Evolutionary conservation across 2,888 invertebrate genomes (phyloP), one percentile per base, ranked within the genome.

Genomic region (Criorhina ranunculi): DNA sequence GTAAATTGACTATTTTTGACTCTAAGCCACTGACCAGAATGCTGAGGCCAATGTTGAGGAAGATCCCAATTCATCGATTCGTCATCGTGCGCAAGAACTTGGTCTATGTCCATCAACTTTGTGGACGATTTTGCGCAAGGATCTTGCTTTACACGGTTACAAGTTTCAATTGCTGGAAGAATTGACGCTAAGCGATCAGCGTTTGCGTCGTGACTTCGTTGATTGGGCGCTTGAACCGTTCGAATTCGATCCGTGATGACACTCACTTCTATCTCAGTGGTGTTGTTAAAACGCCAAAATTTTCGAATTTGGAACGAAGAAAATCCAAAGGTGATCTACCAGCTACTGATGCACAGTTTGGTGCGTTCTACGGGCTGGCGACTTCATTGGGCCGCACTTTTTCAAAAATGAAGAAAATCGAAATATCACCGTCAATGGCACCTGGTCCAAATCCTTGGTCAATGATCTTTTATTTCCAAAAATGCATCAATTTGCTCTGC

Each of bases 101-200:
- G 64, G 24, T 5, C 35, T 35, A 33, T 46, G 49, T 49, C 46
- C 64, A 33, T 49, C 35, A 1, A 49, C 49, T 44, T 64, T 49
- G 42, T 64, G 64, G 35, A 64, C 35, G 19, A 49, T 64, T 64
- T 64, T 64, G 35, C 49, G 49, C 8, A 64, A 64, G 19, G 33
- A 64, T 49, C 33, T 64, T 46, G 64, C 31, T 17, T 49, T 49
- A 49, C 15, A 35, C 6, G 64, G 49, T 49, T 64, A 29, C 62
- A 62, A 62, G 9, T 9, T 11, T 11, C 11, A 35, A 35, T 35
- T 9, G 35, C 9, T 35, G 35, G 9, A 35, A 35, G 35, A 35
- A 35, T 9, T 35, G 11, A 35, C 8, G 9, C 35, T 9, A 9
- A 9, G 9, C 11, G 35, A 35, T 35, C 35, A 35, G 8, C 35